These are phyloP conservation scores for Bombylius discolor DNA, from an alignment of 2,888 invertebrate species.

Conservation along the genomic window DNA sequence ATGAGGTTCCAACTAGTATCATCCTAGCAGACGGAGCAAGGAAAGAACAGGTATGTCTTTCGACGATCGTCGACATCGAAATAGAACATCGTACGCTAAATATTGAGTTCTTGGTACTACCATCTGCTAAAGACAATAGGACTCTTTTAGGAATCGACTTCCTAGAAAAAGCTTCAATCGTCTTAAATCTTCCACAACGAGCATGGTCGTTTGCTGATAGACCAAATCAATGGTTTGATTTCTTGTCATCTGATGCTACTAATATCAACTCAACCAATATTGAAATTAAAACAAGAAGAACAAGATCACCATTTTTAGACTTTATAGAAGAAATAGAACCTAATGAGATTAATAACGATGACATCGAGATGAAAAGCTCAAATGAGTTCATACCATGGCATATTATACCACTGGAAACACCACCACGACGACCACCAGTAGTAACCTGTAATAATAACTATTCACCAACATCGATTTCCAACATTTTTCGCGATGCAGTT, in stretches of 20 bases:
- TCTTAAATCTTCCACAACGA: neutral
- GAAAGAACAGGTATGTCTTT: neutral
- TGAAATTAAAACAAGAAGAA: no score
- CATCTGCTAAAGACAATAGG: neutral
- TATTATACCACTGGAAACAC: no score
- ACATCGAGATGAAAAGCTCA: no score
- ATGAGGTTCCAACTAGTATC: neutral
- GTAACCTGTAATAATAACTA: neutral
- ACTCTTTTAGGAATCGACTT: neutral
- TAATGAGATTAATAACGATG: no score
- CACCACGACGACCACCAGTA: no score
- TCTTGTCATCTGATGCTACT: no score
- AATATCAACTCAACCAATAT: no score
- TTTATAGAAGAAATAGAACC: no score
- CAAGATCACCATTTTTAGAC: no score
- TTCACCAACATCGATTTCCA: no score
- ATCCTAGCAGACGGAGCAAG: neutral
- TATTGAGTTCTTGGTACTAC: neutral
- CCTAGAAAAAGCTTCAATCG: neutral
- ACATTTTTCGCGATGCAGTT: no score
- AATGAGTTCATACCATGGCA: no score
- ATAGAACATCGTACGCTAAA: neutral
- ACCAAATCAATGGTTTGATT: neutral
- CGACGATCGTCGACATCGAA: neutral
- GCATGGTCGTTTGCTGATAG: neutral